Conservation (phyloP, 1,140 invertebrate species). For the Drosophila takahashii region DNA sequence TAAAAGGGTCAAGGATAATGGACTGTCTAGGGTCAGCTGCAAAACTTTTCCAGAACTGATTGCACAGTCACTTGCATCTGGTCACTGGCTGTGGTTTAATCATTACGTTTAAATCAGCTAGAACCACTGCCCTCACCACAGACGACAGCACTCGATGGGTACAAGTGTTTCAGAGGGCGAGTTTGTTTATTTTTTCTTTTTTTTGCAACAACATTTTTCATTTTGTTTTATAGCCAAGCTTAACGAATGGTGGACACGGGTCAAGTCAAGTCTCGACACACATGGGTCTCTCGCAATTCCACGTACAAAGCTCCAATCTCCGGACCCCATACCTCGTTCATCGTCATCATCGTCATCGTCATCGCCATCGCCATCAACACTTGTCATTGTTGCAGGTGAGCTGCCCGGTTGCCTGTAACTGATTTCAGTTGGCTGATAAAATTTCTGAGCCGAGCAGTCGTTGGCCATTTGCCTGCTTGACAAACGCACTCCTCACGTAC, state of each 20-base stretch:
- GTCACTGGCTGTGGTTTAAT: conserved; percentile 56
- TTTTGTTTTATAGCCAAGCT: conserved; percentile 71
- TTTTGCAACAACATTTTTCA: conserved; percentile 79
- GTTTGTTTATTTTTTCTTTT: conserved; percentile 9
- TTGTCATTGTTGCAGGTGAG: conserved; percentile 80
- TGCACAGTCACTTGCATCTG: conserved; percentile 43
- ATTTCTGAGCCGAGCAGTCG: conserved; percentile 38
- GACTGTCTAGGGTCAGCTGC: conserved; percentile 34
- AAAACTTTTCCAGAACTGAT: conserved; percentile 67
- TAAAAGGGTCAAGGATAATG: conserved; percentile 64
- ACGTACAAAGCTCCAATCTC: conserved; percentile 42
- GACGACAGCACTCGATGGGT: conserved; percentile 24
- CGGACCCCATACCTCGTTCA: conserved; percentile 39
- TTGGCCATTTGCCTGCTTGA: conserved; percentile 57
- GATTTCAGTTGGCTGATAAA: conserved; percentile 74
- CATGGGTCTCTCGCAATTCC: conserved; percentile 46
- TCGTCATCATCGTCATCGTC: conserved; percentile 36
- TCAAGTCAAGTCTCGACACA: conserved; percentile 55
- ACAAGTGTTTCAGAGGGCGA: conserved; percentile 42
- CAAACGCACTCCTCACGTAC: conserved; percentile 79
- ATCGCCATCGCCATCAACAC: conserved; percentile 55
- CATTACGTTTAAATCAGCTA: conserved; percentile 81
- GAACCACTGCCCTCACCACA: conserved; percentile 26
- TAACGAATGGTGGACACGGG: conserved; percentile 51
- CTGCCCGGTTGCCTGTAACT: conserved; percentile 51